Percentiles rank a stretch among this genome's conserved stretches.
Conservation (phyloP, 37 sponge, comb jelly and placozoan species). For the Oopsacas minuta region DNA sequence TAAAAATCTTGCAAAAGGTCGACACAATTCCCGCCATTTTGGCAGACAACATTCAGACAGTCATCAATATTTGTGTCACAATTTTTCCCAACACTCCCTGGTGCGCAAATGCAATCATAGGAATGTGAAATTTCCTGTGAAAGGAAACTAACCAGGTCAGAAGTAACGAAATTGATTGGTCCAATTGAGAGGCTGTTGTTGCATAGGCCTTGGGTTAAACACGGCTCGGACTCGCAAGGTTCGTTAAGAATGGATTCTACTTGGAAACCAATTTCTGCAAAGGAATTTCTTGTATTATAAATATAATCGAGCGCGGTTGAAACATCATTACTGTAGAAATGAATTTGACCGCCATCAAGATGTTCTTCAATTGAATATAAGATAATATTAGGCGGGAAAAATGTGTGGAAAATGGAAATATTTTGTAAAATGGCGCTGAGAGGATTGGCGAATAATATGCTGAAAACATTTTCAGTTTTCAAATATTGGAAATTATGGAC, state of each 20-base stretch:
- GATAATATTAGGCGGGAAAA: not conserved
- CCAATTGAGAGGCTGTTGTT: not conserved
- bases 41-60: conserved; percentile 49
- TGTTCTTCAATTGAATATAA: not conserved
- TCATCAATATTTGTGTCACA: conserved; percentile 50
- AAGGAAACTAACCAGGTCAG: conserved; percentile 21
- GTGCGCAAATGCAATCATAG: conserved; percentile 41
- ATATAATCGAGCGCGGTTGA: not conserved
- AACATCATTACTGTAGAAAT: not conserved
- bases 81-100: conserved; percentile 31
- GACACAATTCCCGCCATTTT: conserved; percentile 30
- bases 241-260: conserved; percentile 27
- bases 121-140: conserved; percentile 24
- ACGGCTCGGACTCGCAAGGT: conserved; percentile 35
- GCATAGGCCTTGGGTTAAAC: conserved; percentile 34
- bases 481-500: conserved; percentile 6
- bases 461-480: not conserved
- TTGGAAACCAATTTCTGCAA: not conserved
- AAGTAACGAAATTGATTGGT: not conserved
- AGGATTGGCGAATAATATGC: not conserved
- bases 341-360: not conserved
- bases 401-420: not conserved
- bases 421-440: not conserved
- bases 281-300: not conserved
- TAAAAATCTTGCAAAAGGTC: conserved; percentile 31